A percentile compares a stretch with the other conserved stretches of the same genome.
phyloP scores from a whole-genome alignment of 1,140 invertebrate species.

The Carposina sasakii region DNA sequence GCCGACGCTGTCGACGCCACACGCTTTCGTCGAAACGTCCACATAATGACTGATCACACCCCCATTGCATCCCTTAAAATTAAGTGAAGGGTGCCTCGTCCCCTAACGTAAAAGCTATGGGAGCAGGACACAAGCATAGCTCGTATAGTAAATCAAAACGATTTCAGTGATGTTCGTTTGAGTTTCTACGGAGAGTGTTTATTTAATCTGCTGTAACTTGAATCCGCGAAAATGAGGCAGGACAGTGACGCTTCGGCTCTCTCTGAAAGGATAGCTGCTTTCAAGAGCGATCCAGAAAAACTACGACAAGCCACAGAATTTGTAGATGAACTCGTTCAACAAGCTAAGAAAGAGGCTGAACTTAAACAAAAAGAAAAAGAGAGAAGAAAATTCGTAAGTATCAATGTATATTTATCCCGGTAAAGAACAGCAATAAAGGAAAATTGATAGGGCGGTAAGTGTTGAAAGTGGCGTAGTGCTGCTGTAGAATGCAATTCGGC shows the following conservation, averaged over 20 bases:
- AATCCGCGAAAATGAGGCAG: constrained; percentile 46
- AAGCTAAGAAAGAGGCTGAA: constrained; percentile 66
- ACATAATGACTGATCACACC: constrained; percentile 41
- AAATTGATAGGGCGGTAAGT: constrained; percentile 67
- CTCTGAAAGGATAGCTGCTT: constrained; percentile 53
- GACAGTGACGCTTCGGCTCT: constrained; percentile 48
- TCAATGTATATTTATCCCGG: constrained; percentile 64
- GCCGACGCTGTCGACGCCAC: constrained; percentile 23
- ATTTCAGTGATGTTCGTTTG: constrained; percentile 18
- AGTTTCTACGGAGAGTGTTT: constrained; percentile 1
- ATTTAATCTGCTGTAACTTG: constrained; percentile 4
- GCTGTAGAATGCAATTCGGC: constrained; percentile 52
- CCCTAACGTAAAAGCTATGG: constrained; percentile 19
- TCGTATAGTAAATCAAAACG: constrained; percentile 1
- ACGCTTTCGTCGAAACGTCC: constrained; percentile 21
- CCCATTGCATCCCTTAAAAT: constrained; percentile 12
- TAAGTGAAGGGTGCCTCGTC: constrained; percentile 19
- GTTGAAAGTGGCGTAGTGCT: constrained; percentile 45
- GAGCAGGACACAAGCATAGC: constrained; percentile 1
- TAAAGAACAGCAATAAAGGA: constrained; percentile 52
- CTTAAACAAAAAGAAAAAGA: constrained; percentile 70
- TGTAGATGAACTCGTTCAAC: constrained; percentile 66
- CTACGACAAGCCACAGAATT: constrained; percentile 64
- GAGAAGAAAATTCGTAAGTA: constrained; percentile 70
- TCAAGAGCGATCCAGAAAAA: constrained; percentile 67